Percentiles rank a stretch among this genome's conserved stretches.
Evolutionary conservation across 2,113 vertebrate genomes (phyloP).

Genomic region (Ibidorhyncha struthersii): DNA sequence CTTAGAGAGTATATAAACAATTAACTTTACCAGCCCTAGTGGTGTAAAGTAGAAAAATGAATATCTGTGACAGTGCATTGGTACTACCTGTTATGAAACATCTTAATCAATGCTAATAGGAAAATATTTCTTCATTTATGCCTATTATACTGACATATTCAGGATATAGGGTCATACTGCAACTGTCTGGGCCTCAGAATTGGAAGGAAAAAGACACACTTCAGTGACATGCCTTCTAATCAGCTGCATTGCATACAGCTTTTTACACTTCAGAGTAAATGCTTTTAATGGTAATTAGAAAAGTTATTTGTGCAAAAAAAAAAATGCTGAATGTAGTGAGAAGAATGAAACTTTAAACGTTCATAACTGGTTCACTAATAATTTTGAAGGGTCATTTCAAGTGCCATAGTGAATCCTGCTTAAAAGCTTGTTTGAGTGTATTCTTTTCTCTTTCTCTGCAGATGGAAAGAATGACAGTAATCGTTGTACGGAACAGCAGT

Average conservation of each 20-base stretch:
- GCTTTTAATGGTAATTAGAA: neutral
- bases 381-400: conserved; percentile 32
- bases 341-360: neutral
- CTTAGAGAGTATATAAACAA: neutral
- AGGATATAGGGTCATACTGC: neutral
- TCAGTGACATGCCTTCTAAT: neutral
- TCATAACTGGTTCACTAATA: neutral
- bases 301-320: neutral
- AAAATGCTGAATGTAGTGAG: neutral
- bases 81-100: neutral
- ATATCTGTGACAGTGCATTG: neutral
- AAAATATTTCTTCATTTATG: neutral
- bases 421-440: neutral
- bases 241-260: neutral
- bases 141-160: neutral
- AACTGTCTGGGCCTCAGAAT: neutral
- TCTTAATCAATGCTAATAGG: neutral
- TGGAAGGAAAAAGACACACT: neutral
- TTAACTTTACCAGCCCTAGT: neutral
- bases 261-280: neutral
- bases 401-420: neutral
- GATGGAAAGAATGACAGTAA: neutral
- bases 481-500: neutral
- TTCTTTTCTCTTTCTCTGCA: neutral
- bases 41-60: neutral